Evolutionary conservation across 1,140 invertebrate genomes (phyloP).

Genomic region (Penaeus chinensis): DNA sequence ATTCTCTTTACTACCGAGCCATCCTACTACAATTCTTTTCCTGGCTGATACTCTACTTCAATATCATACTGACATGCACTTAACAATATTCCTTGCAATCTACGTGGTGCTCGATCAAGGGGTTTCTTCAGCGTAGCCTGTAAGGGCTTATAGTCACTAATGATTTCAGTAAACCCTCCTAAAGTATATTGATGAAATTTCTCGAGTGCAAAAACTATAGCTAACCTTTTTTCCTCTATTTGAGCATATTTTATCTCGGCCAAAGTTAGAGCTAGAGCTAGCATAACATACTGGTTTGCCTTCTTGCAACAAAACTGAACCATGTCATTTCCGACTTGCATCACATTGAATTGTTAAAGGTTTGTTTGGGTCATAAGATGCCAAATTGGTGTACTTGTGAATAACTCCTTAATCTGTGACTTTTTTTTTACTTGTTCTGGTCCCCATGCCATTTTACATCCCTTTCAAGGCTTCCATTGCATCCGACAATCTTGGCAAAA

Average conservation of each 20-base stretch:
- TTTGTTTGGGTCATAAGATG: neutral
- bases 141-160: neutral
- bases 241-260: conserved; percentile 7
- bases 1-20: no score
- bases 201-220: neutral
- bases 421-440: no score
- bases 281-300: neutral
- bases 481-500: no score
- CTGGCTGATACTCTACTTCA: no score
- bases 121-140: no score
- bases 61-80: no score
- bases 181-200: conserved; percentile 23
- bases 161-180: neutral
- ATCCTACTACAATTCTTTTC: no score
- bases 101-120: no score
- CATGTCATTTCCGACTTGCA: neutral
- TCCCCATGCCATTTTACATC: no score
- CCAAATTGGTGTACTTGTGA: neutral
- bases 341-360: no score
- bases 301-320: neutral
- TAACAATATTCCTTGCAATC: no score
- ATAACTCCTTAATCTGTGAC: neutral
- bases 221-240: conserved; percentile 1
- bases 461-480: no score
- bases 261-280: neutral